These are phyloP conservation scores for Botia almorhae DNA, from an alignment of 2,797 vertebrate genomes.

Conservation along the genomic window DNA sequence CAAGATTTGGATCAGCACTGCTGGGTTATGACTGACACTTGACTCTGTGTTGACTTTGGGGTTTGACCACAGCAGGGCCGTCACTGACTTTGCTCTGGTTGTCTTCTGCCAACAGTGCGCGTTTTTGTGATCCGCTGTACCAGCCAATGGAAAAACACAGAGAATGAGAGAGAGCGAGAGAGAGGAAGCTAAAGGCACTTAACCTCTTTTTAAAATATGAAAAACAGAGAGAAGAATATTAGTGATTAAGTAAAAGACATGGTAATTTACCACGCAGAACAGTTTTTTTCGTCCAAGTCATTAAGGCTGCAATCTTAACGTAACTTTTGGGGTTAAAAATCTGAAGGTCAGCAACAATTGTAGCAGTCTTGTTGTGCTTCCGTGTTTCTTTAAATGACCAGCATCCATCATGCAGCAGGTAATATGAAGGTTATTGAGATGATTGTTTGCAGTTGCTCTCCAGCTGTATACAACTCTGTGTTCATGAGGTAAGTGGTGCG, in stretches of 20 bases:
- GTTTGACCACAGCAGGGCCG: slow-evolving; percentile 49
- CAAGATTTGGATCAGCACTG: slow-evolving; percentile 35
- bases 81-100: slow-evolving; percentile 41
- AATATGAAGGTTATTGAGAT: slow-evolving; percentile 68
- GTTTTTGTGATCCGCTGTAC: background rate
- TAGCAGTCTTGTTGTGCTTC: slow-evolving; percentile 43
- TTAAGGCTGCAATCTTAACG: too few relatives aligned
- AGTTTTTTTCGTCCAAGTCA: too few relatives aligned
- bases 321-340: too few relatives aligned
- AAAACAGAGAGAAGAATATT: background rate
- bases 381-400: slow-evolving; percentile 59
- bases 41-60: slow-evolving; percentile 52
- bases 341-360: slow-evolving; percentile 29
- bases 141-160: background rate
- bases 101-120: slow-evolving; percentile 35
- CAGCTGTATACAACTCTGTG: slow-evolving; percentile 57
- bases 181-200: background rate
- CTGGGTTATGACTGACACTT: slow-evolving; percentile 39
- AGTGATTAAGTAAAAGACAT: too few relatives aligned
- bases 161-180: background rate
- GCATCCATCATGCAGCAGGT: slow-evolving; percentile 63
- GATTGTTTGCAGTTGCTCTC: slow-evolving; percentile 77
- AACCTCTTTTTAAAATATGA: background rate
- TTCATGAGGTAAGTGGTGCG: slow-evolving; percentile 67
- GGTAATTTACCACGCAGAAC: too few relatives aligned